phyloP scores from a whole-genome alignment of 2,888 invertebrate genomes.

The Nomada flava region DNA sequence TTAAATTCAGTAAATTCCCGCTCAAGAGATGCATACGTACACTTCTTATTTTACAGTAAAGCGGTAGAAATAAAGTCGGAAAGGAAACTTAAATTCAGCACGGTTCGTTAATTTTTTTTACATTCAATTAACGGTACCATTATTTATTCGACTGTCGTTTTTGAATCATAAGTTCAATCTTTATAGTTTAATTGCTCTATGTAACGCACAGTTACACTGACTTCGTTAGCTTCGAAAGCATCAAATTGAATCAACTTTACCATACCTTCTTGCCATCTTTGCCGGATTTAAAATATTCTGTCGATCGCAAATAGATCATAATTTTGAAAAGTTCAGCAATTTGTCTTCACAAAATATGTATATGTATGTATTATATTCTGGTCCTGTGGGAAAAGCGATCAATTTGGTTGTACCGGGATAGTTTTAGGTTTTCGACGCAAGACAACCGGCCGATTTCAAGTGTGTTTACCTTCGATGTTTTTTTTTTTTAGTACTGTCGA shows the following conservation, averaged over 20 bases:
- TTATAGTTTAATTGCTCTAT: too few species aligned
- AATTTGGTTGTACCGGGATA: constrained; percentile 11
- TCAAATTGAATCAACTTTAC: background rate
- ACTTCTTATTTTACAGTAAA: too few species aligned
- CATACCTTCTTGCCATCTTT: constrained; percentile 46
- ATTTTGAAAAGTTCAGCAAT: background rate
- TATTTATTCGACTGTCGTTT: too few species aligned
- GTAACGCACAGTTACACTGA: too few species aligned
- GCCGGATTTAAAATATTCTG: background rate
- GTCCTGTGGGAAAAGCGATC: background rate
- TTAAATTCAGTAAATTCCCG: background rate
- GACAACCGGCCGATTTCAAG: constrained; percentile 7
- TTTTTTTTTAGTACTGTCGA: background rate
- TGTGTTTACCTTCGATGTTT: constrained; percentile 32
- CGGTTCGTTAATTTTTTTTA: background rate
- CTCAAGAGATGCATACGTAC: too few species aligned
- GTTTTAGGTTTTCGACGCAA: background rate
- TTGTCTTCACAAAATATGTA: background rate
- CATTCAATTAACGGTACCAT: too few species aligned
- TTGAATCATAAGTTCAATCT: too few species aligned
- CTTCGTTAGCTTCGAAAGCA: too few species aligned
- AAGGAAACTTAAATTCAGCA: too few species aligned
- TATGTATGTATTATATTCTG: background rate
- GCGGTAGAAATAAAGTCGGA: too few species aligned
- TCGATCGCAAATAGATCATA: background rate